Evolutionary conservation across 2,888 invertebrate species (phyloP), one percentile per base, ranked within the genome.

Genomic region (Cartodere bifasciata): DNA sequence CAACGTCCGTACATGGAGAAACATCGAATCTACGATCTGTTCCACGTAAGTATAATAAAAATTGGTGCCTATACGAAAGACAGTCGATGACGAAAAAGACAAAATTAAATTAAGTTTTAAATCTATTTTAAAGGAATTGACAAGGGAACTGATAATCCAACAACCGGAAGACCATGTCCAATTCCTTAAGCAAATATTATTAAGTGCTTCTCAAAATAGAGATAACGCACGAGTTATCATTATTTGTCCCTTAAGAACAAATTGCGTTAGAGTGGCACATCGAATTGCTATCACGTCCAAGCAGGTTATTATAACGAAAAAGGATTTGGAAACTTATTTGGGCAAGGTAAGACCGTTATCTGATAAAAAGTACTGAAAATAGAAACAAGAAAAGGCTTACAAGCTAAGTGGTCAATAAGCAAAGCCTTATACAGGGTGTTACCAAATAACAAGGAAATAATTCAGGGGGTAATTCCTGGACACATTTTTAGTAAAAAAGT

Each of bases 1-100:
- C 75, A 73, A 46, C 50, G 73, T 29, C 72, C 76, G 0, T 75
- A 75, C 44, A 55, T 77, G 34, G 77, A 78, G 46, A 75, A 69
- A 47, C 65, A 72, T 49, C 61, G 72, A 40, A 65, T 77, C 48
- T 72, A 72, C 43, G 70, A 72, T 55, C 52, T 77, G 5, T 72
- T 77, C 45, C 68, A 75, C 56, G 75, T 73, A 55, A 45, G 43
- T 40, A 26, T 11, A 15, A 21, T 24, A 22, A 13, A 5, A 11
- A 7, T 6, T 14, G 10, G 20, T 16, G n/a, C 23, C 29, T 23
- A 23, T 29, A 9, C 14, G 2, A 16, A 10, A 13, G 12, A 4
- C 4, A 4, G 10, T 13, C 28, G 13, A 24, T 29, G 10, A 23
- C 4, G 2, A 7, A n/a, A 23, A 10, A 23, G 14, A 13, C 9